Evolutionary conservation across 2,888 invertebrate species (phyloP).

Genomic region (Danaus chrysippus): DNA sequence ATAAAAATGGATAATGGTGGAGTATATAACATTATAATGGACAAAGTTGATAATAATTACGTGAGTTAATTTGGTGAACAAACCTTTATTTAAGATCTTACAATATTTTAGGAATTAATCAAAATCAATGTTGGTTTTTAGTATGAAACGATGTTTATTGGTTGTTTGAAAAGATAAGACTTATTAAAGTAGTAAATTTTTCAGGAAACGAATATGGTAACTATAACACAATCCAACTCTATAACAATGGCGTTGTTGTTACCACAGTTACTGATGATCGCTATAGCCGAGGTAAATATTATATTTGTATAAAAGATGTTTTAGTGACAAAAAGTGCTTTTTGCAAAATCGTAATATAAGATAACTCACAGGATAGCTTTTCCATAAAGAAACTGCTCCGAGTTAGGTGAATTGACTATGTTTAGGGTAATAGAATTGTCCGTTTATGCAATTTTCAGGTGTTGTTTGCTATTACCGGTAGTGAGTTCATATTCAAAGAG

Average conservation of each 20-base stretch:
- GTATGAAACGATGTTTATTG: not conserved
- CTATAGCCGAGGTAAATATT: constrained; percentile 85
- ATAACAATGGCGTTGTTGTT: constrained; percentile 86
- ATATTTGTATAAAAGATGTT: not conserved
- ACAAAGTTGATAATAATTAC: constrained; percentile 35
- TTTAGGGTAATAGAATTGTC: no score
- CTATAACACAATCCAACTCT: constrained; percentile 81
- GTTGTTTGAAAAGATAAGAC: not conserved
- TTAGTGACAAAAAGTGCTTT: not conserved
- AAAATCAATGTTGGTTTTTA: no score
- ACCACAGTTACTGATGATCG: constrained; percentile 91
- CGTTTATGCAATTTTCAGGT: constrained; percentile 37
- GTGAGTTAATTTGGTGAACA: constrained; percentile 37
- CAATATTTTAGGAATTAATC: no score
- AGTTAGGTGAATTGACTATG: no score
- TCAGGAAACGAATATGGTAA: constrained; percentile 53
- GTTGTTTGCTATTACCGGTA: constrained; percentile 83
- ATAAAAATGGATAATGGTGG: constrained; percentile 52
- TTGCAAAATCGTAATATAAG: not conserved
- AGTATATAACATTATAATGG: constrained; percentile 50
- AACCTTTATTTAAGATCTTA: no score
- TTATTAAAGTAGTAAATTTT: constrained; percentile 21
- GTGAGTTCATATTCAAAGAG: constrained; percentile 93
- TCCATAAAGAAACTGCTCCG: not conserved
- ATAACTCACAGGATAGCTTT: not conserved